Conservation (phyloP, 2,888 invertebrate species). For the Scaptodrosophila latifasciaeformis region DNA sequence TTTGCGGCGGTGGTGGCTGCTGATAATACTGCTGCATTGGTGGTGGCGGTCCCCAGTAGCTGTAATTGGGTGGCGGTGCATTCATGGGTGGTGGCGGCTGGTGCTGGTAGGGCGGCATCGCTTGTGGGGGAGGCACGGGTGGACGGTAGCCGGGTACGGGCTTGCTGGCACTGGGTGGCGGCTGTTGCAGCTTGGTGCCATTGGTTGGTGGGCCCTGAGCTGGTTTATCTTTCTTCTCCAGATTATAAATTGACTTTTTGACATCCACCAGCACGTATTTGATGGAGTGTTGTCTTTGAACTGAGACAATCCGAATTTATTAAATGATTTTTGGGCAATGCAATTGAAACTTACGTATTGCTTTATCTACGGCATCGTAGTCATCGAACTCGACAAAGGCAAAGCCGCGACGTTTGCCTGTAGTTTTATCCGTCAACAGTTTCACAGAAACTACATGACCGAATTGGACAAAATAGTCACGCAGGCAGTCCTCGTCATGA, state of each 20-base stretch:
- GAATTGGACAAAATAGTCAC: slow-evolving; percentile 86
- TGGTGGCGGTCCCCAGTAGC: slow-evolving; percentile 68
- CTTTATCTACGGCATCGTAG: slow-evolving; percentile 97
- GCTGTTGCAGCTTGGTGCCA: slow-evolving; percentile 31
- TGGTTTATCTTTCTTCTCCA: slow-evolving; percentile 78
- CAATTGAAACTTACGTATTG: slow-evolving; percentile 86
- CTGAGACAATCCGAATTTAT: slow-evolving; percentile 72
- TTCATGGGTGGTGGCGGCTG: slow-evolving; percentile 59
- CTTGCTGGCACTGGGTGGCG: slow-evolving; percentile 57
- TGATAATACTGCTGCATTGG: slow-evolving; percentile 62
- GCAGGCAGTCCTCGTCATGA: slow-evolving; percentile 90
- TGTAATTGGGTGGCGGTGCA: slow-evolving; percentile 68
- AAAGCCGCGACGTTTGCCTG: slow-evolving; percentile 95
- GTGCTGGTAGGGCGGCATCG: slow-evolving; percentile 57
- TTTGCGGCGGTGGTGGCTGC: slow-evolving; percentile 75
- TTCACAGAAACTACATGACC: slow-evolving; percentile 89
- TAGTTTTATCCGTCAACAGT: slow-evolving; percentile 92
- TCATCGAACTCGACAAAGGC: slow-evolving; percentile 98
- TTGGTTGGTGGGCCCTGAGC: slow-evolving; percentile 29
- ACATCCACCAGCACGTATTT: slow-evolving; percentile 91
- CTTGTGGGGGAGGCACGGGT: slow-evolving; percentile 50
- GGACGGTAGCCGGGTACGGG: slow-evolving; percentile 46
- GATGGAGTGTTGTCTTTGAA: slow-evolving; percentile 87
- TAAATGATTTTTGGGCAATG: slow-evolving; percentile 7
- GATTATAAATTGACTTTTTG: slow-evolving; percentile 92